Evolutionary conservation across 2,797 vertebrate species (phyloP).

Genomic region (Garrulus glandarius): DNA sequence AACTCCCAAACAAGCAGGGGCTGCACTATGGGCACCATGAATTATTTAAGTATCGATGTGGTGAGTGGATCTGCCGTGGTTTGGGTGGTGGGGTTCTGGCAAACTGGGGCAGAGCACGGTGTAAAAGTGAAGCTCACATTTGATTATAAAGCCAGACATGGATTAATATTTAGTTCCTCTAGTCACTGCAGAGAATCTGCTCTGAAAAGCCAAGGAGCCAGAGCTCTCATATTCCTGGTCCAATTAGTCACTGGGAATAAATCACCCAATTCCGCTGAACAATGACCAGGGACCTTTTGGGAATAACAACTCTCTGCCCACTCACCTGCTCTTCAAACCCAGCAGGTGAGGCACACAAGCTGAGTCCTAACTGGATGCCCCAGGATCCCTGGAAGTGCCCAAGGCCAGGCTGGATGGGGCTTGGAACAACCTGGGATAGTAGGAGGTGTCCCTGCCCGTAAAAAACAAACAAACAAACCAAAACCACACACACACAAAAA

Average conservation of each 20-base stretch:
- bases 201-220: not conserved
- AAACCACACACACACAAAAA: not conserved
- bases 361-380: not conserved
- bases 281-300: not conserved
- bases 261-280: not conserved
- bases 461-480: not conserved
- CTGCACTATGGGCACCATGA: rapidly evolving
- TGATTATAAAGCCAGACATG: not conserved
- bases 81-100: not conserved
- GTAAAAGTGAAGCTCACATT: not conserved
- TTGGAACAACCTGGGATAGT: rapidly evolving
- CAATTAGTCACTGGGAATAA: not conserved
- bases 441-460: not conserved
- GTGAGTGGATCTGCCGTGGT: rapidly evolving
- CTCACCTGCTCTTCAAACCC: not conserved
- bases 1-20: not conserved
- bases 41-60: not conserved
- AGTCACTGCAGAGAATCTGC: not conserved
- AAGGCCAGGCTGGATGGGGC: not conserved
- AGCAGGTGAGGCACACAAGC: not conserved
- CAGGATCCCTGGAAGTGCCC: not conserved
- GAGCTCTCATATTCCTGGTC: not conserved
- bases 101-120: not conserved
- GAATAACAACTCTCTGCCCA: not conserved
- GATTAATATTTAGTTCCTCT: not conserved